Evolutionary conservation across 2,797 vertebrate species (phyloP).

Genomic region (Dryobates pubescens): DNA sequence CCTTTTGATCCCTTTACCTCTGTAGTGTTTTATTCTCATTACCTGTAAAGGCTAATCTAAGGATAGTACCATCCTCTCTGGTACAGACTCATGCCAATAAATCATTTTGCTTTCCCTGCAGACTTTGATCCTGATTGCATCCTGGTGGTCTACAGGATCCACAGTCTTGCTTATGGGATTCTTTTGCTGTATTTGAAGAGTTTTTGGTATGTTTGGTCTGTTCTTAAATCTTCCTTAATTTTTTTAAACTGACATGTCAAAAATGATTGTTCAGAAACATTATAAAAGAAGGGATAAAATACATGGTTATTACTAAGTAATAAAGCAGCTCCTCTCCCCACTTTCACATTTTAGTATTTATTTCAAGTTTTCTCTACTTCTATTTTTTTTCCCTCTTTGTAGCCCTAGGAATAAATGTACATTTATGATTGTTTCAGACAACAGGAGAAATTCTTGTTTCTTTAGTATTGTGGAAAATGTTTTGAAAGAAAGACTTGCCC

Average conservation of each 20-base stretch:
- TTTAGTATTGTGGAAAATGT: neutral
- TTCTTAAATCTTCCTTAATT: conserved; percentile 27
- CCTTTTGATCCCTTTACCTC: conserved; percentile 48
- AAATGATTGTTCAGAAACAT: conserved; percentile 4
- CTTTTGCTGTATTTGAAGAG: conserved; percentile 43
- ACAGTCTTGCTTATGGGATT: neutral
- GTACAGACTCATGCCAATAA: conserved; percentile 28
- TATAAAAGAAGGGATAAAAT: conserved; percentile 5
- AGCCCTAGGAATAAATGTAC: neutral
- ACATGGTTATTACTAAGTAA: neutral
- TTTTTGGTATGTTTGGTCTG: conserved; percentile 33
- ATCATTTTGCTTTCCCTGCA: conserved; percentile 46
- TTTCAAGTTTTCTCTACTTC: neutral
- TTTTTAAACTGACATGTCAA: neutral
- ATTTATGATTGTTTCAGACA: neutral
- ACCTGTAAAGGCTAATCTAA: conserved; percentile 38
- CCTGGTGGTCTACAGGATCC: conserved; percentile 26
- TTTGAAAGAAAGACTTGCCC: neutral
- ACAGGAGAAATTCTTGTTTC: neutral
- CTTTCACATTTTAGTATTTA: neutral
- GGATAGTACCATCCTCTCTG: neutral
- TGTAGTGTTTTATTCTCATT: conserved; percentile 38
- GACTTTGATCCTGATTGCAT: conserved; percentile 49
- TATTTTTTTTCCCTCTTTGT: neutral
- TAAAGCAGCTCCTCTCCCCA: neutral